These are phyloP conservation scores for Galeopsomyia nigrocyanea DNA, from an alignment of 2,888 invertebrate species.

Conservation along the genomic window DNA sequence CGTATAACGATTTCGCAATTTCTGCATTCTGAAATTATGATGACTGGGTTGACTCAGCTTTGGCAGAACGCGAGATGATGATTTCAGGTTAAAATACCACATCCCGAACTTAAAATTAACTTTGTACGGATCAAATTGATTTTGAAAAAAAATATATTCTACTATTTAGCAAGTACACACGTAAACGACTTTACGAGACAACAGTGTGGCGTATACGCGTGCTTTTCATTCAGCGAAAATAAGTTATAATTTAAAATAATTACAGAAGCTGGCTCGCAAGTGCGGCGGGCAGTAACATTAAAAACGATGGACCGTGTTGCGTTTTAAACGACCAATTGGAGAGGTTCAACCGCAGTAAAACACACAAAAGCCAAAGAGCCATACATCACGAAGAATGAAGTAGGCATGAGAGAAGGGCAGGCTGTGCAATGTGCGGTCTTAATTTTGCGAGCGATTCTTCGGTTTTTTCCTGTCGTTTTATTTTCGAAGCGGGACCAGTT, in stretches of 20 bases:
- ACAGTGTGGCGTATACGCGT: too few relatives aligned
- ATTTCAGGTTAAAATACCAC: not conserved
- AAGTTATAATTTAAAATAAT: slow-evolving; percentile 27
- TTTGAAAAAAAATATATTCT: too few relatives aligned
- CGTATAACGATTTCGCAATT: slow-evolving; percentile 13
- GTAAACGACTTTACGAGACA: too few relatives aligned
- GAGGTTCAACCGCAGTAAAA: not conserved
- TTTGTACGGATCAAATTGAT: too few relatives aligned
- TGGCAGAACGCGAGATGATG: too few relatives aligned
- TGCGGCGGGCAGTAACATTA: not conserved
- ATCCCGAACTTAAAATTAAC: not conserved
- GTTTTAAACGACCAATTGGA: too few relatives aligned
- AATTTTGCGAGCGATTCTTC: slow-evolving; percentile 29
- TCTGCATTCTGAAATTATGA: not conserved
- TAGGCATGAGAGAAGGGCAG: slow-evolving; percentile 31
- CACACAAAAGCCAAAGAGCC: not conserved
- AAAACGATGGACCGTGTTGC: not conserved
- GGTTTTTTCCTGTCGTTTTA: slow-evolving; percentile 11
- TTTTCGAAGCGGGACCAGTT: slow-evolving; percentile 11
- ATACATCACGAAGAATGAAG: slow-evolving; percentile 36
- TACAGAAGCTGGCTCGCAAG: slow-evolving; percentile 2
- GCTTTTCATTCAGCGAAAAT: too few relatives aligned
- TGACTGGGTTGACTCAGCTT: not conserved
- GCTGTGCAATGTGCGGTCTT: slow-evolving; percentile 33
- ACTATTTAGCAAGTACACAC: too few relatives aligned